Evolutionary conservation across 1,140 invertebrate genomes (phyloP).

Genomic region (Drosophila lini): DNA sequence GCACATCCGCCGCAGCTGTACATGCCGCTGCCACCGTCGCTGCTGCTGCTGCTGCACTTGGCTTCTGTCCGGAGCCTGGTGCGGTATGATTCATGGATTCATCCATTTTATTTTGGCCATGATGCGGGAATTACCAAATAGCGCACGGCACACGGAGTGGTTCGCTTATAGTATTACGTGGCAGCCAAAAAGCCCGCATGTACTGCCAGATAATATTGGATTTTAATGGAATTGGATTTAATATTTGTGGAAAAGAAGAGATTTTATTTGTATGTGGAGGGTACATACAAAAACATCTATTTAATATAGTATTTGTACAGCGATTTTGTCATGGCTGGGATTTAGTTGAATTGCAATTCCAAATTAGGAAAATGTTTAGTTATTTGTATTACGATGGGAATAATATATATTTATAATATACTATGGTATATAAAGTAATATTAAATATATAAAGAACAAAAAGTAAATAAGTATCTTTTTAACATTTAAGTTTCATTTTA

Average conservation of each 20-base stretch:
- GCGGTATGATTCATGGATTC: conserved; percentile 27
- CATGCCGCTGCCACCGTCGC: background rate
- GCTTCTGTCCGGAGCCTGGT: conserved; percentile 4
- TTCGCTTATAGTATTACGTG: background rate
- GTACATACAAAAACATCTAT: background rate
- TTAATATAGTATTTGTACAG: background rate
- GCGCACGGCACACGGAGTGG: background rate
- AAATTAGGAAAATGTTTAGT: background rate
- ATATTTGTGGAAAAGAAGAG: conserved; percentile 1
- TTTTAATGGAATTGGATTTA: conserved; percentile 38
- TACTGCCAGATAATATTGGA: conserved; percentile 17
- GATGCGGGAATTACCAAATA: conserved; percentile 42
- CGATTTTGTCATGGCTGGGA: background rate
- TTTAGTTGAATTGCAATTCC: background rate
- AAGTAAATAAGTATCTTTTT: too few relatives aligned
- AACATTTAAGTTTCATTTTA: too few relatives aligned
- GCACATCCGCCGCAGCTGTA: conserved; percentile 15
- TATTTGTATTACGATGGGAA: background rate
- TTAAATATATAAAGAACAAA: too few relatives aligned
- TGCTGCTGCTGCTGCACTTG: background rate
- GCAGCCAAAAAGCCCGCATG: conserved; percentile 5
- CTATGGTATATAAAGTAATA: too few relatives aligned
- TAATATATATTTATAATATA: too few relatives aligned
- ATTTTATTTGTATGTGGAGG: background rate
- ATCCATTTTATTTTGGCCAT: conserved; percentile 33